A percentile compares a stretch with the other conserved stretches of the same genome.
phyloP scores from a whole-genome alignment of 2,888 invertebrate genomes.

The Phyllotreta cruciferae region DNA sequence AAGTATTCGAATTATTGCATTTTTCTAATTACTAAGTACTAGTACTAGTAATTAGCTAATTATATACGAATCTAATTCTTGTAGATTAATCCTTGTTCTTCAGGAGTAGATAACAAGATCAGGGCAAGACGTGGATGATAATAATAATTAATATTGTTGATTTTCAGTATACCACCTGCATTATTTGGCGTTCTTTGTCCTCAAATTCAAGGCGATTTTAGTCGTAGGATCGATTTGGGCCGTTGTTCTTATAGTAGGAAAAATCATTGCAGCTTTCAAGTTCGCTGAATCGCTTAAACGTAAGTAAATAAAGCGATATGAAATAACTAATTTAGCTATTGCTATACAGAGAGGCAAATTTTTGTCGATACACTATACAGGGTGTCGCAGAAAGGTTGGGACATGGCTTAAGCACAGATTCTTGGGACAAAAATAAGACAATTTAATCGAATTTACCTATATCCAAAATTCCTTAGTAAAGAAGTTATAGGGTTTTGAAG shows the following conservation, averaged over 20 bases:
- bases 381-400: too few relatives aligned
- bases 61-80: neutral
- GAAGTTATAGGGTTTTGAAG: too few relatives aligned
- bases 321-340: too few relatives aligned
- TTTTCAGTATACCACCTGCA: constrained; percentile 50
- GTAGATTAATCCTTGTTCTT: neutral
- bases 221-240: constrained; percentile 53
- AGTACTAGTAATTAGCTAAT: neutral
- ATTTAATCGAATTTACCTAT: too few relatives aligned
- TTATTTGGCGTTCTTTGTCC: constrained; percentile 53
- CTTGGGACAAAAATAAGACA: too few relatives aligned
- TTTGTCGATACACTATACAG: too few relatives aligned
- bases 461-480: too few relatives aligned
- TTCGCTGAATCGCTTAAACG: constrained; percentile 48
- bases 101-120: too few relatives aligned
- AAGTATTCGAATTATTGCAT: constrained; percentile 1
- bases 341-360: too few relatives aligned
- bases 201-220: constrained; percentile 55
- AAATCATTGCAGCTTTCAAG: constrained; percentile 54
- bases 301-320: constrained; percentile 32
- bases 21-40: neutral
- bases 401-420: too few relatives aligned
- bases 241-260: constrained; percentile 51
- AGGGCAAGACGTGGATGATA: neutral
- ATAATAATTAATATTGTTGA: neutral